Base-by-base conservation (phyloP, 2,113 vertebrate genomes). In the Aspiorhynchus laticeps region DNA sequence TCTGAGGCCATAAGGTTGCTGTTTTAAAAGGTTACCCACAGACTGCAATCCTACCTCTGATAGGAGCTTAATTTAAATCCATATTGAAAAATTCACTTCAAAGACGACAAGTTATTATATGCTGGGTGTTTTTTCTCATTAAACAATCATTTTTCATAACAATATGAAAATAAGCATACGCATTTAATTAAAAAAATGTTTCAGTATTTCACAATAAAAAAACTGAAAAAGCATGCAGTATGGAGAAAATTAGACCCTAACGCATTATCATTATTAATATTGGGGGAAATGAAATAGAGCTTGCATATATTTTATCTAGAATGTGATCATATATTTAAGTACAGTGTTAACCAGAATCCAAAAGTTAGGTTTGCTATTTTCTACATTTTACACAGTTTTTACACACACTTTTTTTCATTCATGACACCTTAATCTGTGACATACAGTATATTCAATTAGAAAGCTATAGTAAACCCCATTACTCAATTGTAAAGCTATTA, bases 11-110 rank as follows among this genome's bases (percentile, higher is more conserved):
- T 43, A 73, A 43, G 84, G 86, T 86, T 86, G 84, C 69, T 79
- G 41, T 86, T 84, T 86, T 88, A 88, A 84, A 86, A 89, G 88
- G 88, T 88, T 88, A 86, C 38, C 74, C 46, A 65, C 41, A 74
- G 21, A 36, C 81, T 59, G 61, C 86, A 85, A 81, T 74, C 33
- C 77, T 43, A 38, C 41, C 80, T 59, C 77, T 85, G 85, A 84
- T 84, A 74, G 41, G 67, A 84, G 63, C 76, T 83, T 87, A 65
- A 78, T 65, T 87, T 89, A 81, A 79, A 86, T 63, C 51, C 65
- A 28, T 71, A 89, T 85, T 78, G 85, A 82, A 87, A 84, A 76
- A 59, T 86, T 59, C 26, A 80, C 79, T 79, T 78, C 41, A 76
- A 31, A 81, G 61, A 38, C 5, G 59, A 15, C 61, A 71, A 69